Evolutionary conservation across 1,140 invertebrate species (phyloP).

Genomic region (Sitophilus oryzae): DNA sequence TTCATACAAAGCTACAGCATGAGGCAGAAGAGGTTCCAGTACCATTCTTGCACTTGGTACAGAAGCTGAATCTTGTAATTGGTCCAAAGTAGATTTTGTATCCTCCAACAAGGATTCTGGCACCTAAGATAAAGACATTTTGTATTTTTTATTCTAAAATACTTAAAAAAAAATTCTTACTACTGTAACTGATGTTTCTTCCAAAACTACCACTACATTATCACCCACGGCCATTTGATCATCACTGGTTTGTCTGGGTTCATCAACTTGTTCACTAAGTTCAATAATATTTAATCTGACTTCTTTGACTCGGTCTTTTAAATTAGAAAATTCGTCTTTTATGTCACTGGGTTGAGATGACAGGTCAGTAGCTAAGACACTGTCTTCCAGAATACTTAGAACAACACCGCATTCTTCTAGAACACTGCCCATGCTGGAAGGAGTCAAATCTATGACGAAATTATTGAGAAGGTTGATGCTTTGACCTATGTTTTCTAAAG

Average conservation of each 20-base stretch:
- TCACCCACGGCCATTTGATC: background rate
- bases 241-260: background rate
- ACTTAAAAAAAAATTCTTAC: no score
- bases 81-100: constrained; percentile 21
- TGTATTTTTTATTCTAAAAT: background rate
- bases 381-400: constrained; percentile 41
- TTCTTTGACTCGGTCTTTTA: constrained; percentile 31
- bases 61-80: constrained; percentile 19
- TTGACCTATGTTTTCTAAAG: constrained; percentile 37
- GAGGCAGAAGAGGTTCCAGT: constrained; percentile 25
- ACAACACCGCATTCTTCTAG: constrained; percentile 40
- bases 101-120: constrained; percentile 29
- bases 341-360: constrained; percentile 26
- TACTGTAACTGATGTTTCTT: constrained; percentile 29
- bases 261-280: constrained; percentile 13
- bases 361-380: constrained; percentile 34
- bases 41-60: constrained; percentile 11
- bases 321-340: constrained; percentile 20
- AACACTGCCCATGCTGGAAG: constrained; percentile 27
- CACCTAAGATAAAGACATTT: constrained; percentile 7
- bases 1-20: constrained; percentile 25
- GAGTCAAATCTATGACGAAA: constrained; percentile 35
- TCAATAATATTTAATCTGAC: constrained; percentile 37
- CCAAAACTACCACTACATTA: constrained; percentile 34
- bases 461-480: constrained; percentile 38